Percentiles rank a stretch among this genome's conserved stretches.
phyloP scores from a whole-genome alignment of 2,113 vertebrate species.

The Misgurnus mizolepis region DNA sequence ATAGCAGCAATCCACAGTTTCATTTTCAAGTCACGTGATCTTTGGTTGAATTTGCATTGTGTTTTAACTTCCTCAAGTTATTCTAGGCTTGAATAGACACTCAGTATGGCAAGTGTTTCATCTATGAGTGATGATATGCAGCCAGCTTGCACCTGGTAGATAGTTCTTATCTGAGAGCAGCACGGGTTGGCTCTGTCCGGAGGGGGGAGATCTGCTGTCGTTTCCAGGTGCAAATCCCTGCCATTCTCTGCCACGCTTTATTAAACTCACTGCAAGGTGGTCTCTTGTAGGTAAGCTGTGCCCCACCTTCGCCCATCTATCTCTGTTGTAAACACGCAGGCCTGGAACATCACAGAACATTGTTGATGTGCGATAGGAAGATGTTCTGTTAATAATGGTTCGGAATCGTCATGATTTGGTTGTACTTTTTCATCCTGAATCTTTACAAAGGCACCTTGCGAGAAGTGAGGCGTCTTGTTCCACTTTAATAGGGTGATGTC shows the following conservation, averaged over 20 bases:
- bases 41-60: not conserved
- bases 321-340: slow-evolving; percentile 20
- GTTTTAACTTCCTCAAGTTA: not conserved
- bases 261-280: slow-evolving; percentile 36
- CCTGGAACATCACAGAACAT: slow-evolving; percentile 16
- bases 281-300: slow-evolving; percentile 33
- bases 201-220: slow-evolving; percentile 48
- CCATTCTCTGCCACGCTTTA: slow-evolving; percentile 41
- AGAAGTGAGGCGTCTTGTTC: slow-evolving; percentile 32
- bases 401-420: slow-evolving; percentile 14
- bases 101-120: slow-evolving; percentile 11
- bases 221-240: slow-evolving; percentile 52
- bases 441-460: slow-evolving; percentile 40
- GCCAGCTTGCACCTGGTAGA: slow-evolving; percentile 36
- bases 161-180: slow-evolving; percentile 50
- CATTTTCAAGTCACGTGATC: too few species aligned
- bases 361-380: slow-evolving; percentile 15
- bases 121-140: slow-evolving; percentile 41
- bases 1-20: too few species aligned
- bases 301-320: slow-evolving; percentile 23
- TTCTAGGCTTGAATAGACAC: not conserved
- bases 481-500: slow-evolving; percentile 49
- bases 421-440: slow-evolving; percentile 9
- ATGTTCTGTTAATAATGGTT: not conserved
- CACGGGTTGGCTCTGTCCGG: slow-evolving; percentile 51